Conservation (phyloP, 1,140 invertebrate genomes). For the Ceratina australensis region DNA sequence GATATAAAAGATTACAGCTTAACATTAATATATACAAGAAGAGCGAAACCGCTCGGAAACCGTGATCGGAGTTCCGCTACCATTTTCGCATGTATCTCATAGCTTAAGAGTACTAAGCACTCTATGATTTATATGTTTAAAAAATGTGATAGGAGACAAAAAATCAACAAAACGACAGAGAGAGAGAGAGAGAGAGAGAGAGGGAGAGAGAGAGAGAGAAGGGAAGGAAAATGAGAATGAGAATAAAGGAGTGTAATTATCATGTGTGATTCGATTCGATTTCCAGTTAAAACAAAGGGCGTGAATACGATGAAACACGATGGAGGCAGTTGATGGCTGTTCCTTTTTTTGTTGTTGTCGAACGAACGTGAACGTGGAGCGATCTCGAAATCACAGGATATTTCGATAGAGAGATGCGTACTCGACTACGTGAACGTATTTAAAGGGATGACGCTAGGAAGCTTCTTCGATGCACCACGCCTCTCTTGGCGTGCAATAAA, state of each 20-base stretch:
- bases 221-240: background rate
- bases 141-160: constrained; percentile 28
- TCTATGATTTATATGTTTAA: constrained; percentile 45
- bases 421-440: constrained; percentile 17
- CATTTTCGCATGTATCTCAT: constrained; percentile 41
- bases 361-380: background rate
- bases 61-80: constrained; percentile 14
- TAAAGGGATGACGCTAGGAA: constrained; percentile 21
- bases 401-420: constrained; percentile 24
- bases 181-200: background rate
- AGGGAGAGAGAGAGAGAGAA: background rate
- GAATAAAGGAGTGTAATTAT: constrained; percentile 9
- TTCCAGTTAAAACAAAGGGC: background rate
- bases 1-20: constrained; percentile 73
- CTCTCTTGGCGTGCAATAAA: constrained; percentile 18
- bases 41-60: constrained; percentile 24
- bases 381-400: constrained; percentile 12
- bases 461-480: constrained; percentile 1
- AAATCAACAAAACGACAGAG: constrained; percentile 5
- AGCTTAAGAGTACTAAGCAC: constrained; percentile 47
- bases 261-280: constrained; percentile 20
- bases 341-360: background rate
- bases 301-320: background rate
- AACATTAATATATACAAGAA: constrained; percentile 57
- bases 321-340: background rate